Conservation (phyloP, 2,888 invertebrate species). For the Drosophila phalerata region DNA sequence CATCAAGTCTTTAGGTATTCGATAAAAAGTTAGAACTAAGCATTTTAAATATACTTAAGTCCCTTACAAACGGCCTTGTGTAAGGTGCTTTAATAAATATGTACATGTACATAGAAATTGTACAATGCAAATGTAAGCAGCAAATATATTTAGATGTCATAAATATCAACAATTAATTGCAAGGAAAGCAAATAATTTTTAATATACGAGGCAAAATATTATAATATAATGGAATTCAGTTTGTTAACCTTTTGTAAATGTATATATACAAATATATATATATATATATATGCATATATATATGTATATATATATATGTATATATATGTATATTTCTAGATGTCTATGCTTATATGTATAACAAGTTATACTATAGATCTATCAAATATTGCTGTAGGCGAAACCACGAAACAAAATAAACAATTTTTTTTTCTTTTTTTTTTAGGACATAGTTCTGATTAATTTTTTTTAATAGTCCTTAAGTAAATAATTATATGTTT, state of each 20-base stretch:
- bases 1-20: constrained; percentile 8
- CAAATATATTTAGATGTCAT: neutral
- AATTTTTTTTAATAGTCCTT: constrained; percentile 40
- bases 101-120: constrained; percentile 38
- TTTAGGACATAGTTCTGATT: constrained; percentile 23
- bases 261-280: constrained; percentile 27
- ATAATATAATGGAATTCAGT: constrained; percentile 15
- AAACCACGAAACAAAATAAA: constrained; percentile 21
- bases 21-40: neutral
- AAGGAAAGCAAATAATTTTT: constrained; percentile 12
- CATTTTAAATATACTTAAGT: neutral
- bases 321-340: constrained; percentile 47
- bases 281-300: constrained; percentile 27
- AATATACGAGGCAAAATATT: constrained; percentile 1
- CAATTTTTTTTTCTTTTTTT: constrained; percentile 34
- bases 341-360: constrained; percentile 48
- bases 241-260: constrained; percentile 36
- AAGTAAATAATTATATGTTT: constrained; percentile 36
- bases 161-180: constrained; percentile 26
- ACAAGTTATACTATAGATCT: constrained; percentile 10
- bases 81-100: constrained; percentile 5
- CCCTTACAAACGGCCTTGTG: neutral
- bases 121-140: constrained; percentile 1
- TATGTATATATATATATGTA: constrained; percentile 1
- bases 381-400: constrained; percentile 42